Evolutionary conservation across 1,140 invertebrate species (phyloP), one percentile per base, ranked within the genome.

Genomic region (Anoplophora glabripennis): DNA sequence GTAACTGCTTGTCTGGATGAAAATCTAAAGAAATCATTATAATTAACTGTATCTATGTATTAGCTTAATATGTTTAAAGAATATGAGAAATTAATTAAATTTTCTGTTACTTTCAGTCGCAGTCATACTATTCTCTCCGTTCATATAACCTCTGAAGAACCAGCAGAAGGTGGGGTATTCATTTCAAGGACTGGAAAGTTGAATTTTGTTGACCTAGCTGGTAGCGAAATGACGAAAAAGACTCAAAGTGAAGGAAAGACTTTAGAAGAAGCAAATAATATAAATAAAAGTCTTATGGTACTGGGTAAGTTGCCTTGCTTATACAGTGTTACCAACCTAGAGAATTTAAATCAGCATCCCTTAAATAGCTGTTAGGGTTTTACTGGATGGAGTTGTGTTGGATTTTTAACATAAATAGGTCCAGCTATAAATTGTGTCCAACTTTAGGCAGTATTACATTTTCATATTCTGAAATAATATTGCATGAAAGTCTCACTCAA

Each of bases 281-380:
- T 97, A 59, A 98, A 98, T 73, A 92, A 97, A 68, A 98, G 94
- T 66, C 79, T 94, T 0, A 96, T 98, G 84, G 96, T 98, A 1
- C 79, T 99, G 60, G 90, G 89, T 90, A 75, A 80, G 73, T 68
- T n/a, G 18, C 21, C 3, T 28, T 28, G 5, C 21, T 28, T n/a
- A n/a, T n/a, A n/a, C n/a, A n/a, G n/a, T n/a, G n/a, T n/a, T n/a
- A n/a, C n/a, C n/a, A n/a, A n/a, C n/a, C n/a, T n/a, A n/a, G n/a
- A n/a, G n/a, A n/a, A n/a, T n/a, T n/a, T n/a, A n/a, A n/a, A n/a
- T n/a, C n/a, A n/a, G n/a, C n/a, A n/a, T n/a, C n/a, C n/a, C n/a
- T n/a, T n/a, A n/a, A n/a, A n/a, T n/a, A n/a, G n/a, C n/a, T n/a
- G n/a, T n/a, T n/a, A n/a, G n/a, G n/a, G n/a, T n/a, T n/a, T n/a